Percentiles rank a stretch among this genome's conserved stretches.
phyloP scores from a whole-genome alignment of 1,140 invertebrate species.

The Drosophila azteca region DNA sequence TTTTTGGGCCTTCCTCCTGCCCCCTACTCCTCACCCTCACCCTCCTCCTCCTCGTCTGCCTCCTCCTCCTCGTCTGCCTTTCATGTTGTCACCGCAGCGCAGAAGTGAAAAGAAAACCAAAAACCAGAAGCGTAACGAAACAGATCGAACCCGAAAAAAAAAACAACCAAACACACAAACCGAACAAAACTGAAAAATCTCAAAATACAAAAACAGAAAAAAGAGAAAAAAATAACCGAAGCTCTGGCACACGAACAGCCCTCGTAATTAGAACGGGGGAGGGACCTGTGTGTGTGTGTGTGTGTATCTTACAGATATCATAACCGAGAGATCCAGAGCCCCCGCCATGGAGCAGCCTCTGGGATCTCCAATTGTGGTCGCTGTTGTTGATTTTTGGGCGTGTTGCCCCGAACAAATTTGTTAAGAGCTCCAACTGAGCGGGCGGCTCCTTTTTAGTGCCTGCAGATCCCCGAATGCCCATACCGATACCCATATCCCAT shows the following conservation, averaged over 20 bases:
- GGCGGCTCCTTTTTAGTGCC: conserved; percentile 79
- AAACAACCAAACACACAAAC: conserved; percentile 12
- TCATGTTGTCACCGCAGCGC: conserved; percentile 66
- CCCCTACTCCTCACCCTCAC: too few relatives aligned
- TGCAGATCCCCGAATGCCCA: conserved; percentile 8
- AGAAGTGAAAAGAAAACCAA: conserved; percentile 70
- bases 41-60: conserved; percentile 9
- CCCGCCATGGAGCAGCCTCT: background rate
- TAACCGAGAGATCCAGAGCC: background rate
- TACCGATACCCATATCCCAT: background rate
- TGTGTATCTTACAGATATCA: conserved; percentile 1
- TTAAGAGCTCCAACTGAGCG: conserved; percentile 82
- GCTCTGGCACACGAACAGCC: conserved; percentile 63
- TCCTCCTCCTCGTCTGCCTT: conserved; percentile 19
- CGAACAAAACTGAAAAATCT: too few relatives aligned
- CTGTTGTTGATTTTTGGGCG: conserved; percentile 62
- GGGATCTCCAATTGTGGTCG: conserved; percentile 5
- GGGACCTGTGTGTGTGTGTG: background rate
- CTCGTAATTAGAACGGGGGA: conserved; percentile 70
- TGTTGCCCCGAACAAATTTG: conserved; percentile 83
- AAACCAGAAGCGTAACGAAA: conserved; percentile 83
- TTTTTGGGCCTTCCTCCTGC: conserved; percentile 31
- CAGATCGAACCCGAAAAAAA: conserved; percentile 42
- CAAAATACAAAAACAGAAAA: conserved; percentile 1
- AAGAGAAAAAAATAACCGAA: conserved; percentile 43